Evolutionary conservation across 2,797 vertebrate genomes (phyloP).

Genomic region (Erpetoichthys calabaricus): DNA sequence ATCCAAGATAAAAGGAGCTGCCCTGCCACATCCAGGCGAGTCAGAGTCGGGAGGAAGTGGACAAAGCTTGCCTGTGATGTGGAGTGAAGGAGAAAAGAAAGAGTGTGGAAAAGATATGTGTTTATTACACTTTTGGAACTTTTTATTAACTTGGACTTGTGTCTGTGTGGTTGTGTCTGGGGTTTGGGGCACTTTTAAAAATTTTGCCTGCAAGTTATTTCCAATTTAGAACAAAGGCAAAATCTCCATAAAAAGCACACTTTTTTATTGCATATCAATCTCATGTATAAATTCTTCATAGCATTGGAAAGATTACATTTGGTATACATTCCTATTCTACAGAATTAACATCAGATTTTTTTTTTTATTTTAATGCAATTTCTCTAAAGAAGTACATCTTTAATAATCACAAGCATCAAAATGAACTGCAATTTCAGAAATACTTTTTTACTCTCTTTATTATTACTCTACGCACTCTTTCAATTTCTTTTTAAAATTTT

Average conservation of each 20-base stretch:
- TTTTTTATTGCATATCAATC: slow-evolving; percentile 99
- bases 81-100: too few species aligned
- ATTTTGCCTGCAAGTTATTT: too few species aligned
- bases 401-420: slow-evolving; percentile 84
- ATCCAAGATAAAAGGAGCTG: too few species aligned
- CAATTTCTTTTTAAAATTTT: slow-evolving; percentile 44
- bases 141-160: too few species aligned
- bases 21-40: too few species aligned
- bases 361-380: slow-evolving; percentile 57
- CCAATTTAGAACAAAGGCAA: slow-evolving; percentile 8
- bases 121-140: too few species aligned
- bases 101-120: too few species aligned
- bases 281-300: slow-evolving; percentile 98
- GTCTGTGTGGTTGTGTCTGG: too few species aligned
- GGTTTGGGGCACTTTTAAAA: too few species aligned
- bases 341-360: slow-evolving; percentile 85
- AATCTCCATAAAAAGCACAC: slow-evolving; percentile 88
- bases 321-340: slow-evolving; percentile 98
- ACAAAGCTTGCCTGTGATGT: too few species aligned
- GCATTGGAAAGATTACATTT: slow-evolving; percentile 99
- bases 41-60: too few species aligned
- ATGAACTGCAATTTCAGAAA: slow-evolving; percentile 68
- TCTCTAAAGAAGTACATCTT: slow-evolving; percentile 82
- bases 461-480: slow-evolving; percentile 73
- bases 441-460: slow-evolving; percentile 47